Evolutionary conservation across 2,113 vertebrate genomes (phyloP), one percentile per base, ranked within the genome.

Genomic region (Esox niger): DNA sequence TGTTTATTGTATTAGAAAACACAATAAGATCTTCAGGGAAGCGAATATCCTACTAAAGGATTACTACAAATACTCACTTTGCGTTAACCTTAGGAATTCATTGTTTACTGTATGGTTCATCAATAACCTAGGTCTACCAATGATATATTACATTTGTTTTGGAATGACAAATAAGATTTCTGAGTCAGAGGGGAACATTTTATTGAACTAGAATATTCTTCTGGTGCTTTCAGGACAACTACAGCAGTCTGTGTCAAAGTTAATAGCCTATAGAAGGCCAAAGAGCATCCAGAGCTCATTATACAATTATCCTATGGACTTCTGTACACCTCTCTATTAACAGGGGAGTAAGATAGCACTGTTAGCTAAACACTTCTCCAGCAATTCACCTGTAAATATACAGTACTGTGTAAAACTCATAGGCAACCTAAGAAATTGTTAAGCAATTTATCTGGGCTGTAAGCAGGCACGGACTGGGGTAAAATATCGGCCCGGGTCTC

Each of bases 251-350:
- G 35, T 9, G 59, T 61, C 59, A 25, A 35, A 10, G 59, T 35
- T 35, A 61, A 61, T 61, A 9, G n/a, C 35, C 21, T 33, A 21
- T 30, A 13, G 31, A 61, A 31, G 59, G 21, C 6, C 59, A 61
- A n/a, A 61, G 30, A 61, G 31, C 59, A 61, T 35, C 59, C 32
- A 10, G 21, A 61, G 32, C 59, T 61, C 31, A 3, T 61, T 61
- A 33, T 30, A 21, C 59, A 61, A 61, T 61, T 61, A 61, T 35
- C 59, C 59, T 23, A n/a, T 31, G 6, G 32, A 2, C 30, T 31
- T 35, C 32, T n/a, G 21, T 61, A 35, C 25, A 35, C 32, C 27
- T 9, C 32, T 61, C 59, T 21, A 33, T 61, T 35, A 61, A 20
- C 4, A 27, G 21, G 15, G 21, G 7, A 31, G 6, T 59, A 31